Base-by-base conservation (phyloP, 1,140 invertebrate genomes). In the Neodiprion fabricii region DNA sequence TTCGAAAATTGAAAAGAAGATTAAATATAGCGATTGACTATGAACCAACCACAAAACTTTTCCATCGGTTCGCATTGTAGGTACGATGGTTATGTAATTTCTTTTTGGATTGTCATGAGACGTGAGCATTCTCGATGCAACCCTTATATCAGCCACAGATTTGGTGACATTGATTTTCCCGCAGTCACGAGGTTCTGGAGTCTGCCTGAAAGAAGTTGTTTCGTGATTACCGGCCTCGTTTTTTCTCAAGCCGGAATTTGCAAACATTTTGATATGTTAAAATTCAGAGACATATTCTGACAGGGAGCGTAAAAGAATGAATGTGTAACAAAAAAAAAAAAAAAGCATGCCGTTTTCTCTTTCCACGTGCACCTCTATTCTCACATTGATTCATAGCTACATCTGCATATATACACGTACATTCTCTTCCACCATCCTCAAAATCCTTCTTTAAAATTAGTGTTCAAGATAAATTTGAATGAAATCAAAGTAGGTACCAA, bases 351-450 rank as follows among this genome's bases (percentile, higher is more conserved):
- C 12, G 40, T 14, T 49, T 14, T 17, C 47, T 53, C 61, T 11
- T 7, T 48, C 72, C 28, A 9, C 53, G 11, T 73, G 48, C 68
- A 17, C 21, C 28, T 48, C 49, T 68, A n/a, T 74, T 14, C 65
- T 7, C 14, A 21, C 28, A 40, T 40, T 40, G 5, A 40, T 40
- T 40, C 28, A 40, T 40, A 40, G 28, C 28, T 40, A 40, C 28
- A 5, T 40, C 28, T 3, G 28, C 28, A 40, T 40, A 40, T 5
- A 5, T 40, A 40, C 28, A 40, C 28, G 1, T 40, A 40, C 28
- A 40, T 40, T 40, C 0, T 40, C 1, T 5, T 40, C 28, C 28
- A 5, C 28, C 5, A 5, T 40, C 28, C 5, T 40, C 28, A 40
- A 40, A 40, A 40, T 40, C 28, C 28, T 40, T 40, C 28, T 40